These are phyloP conservation scores for Napeogenes inachia DNA, from an alignment of 2,888 invertebrate genomes.

Conservation along the genomic window DNA sequence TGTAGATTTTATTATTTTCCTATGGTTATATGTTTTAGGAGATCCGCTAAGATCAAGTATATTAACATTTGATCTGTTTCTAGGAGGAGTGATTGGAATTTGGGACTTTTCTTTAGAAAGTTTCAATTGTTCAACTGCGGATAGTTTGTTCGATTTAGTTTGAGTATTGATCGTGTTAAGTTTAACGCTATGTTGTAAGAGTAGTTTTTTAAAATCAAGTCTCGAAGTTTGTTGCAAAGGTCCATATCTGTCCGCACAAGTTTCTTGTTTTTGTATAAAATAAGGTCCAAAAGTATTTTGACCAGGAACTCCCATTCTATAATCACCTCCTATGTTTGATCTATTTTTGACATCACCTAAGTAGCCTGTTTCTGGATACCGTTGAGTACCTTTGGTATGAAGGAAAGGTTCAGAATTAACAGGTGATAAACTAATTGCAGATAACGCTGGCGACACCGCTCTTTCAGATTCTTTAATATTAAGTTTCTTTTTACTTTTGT, in stretches of 20 bases:
- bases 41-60: conserved; percentile 84
- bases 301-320: conserved; percentile 47
- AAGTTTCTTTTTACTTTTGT: conserved; percentile 85
- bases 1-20: conserved; percentile 76
- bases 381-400: conserved; percentile 61
- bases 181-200: conserved; percentile 86
- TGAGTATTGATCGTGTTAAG: conserved; percentile 73
- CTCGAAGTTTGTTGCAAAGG: conserved; percentile 84
- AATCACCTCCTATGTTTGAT: conserved; percentile 81
- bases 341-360: conserved; percentile 75
- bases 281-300: conserved; percentile 35
- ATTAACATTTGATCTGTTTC: conserved; percentile 74
- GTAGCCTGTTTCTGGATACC: conserved; percentile 80
- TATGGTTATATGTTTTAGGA: conserved; percentile 82
- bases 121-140: conserved; percentile 88
- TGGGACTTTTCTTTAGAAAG: conserved; percentile 78
- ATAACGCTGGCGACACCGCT: conserved; percentile 68
- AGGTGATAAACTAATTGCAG: conserved; percentile 69
- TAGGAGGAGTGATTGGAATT: conserved; percentile 46
- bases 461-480: conserved; percentile 79
- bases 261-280: conserved; percentile 55
- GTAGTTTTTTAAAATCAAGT: conserved; percentile 88
- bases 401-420: conserved; percentile 70
- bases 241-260: conserved; percentile 81
- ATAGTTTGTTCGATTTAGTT: conserved; percentile 79